Conservation (phyloP, 2,113 vertebrate species). For the Trichechus manatus region DNA sequence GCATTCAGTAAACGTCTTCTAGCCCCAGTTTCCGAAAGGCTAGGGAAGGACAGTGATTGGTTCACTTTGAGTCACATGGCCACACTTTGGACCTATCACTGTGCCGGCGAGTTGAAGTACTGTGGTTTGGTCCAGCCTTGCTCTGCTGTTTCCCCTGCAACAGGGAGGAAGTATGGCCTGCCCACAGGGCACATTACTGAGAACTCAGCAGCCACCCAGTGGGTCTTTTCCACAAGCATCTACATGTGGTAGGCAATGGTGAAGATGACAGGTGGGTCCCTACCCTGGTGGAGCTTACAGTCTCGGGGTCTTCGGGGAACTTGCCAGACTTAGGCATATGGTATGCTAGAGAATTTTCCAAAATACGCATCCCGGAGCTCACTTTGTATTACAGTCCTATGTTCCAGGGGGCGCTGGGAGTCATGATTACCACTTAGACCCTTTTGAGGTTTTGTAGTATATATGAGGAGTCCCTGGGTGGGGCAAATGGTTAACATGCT, state of each 20-base stretch:
- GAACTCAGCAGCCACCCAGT: neutral
- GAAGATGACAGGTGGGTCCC: neutral
- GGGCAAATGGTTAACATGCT: too few species aligned
- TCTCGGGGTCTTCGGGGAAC: neutral
- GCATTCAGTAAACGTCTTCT: neutral
- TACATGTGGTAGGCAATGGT: neutral
- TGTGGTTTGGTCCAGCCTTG: too few species aligned
- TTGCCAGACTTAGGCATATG: neutral
- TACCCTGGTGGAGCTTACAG: neutral
- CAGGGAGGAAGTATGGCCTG: neutral
- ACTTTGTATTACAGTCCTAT: neutral
- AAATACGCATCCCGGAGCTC: neutral
- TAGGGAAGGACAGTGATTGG: neutral
- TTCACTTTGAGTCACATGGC: neutral
- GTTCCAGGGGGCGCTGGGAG: neutral
- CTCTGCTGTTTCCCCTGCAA: rapidly evolving
- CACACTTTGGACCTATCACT: neutral
- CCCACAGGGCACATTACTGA: rapidly evolving
- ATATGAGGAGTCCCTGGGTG: too few species aligned
- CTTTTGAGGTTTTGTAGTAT: too few species aligned
- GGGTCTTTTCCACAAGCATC: neutral
- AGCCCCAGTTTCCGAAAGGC: neutral
- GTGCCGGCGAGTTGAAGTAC: neutral
- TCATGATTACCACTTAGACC: neutral
- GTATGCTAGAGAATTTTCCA: neutral